These are phyloP conservation scores for Bacillus rossius DNA, from an alignment of 1,140 invertebrate species.

Conservation along the genomic window DNA sequence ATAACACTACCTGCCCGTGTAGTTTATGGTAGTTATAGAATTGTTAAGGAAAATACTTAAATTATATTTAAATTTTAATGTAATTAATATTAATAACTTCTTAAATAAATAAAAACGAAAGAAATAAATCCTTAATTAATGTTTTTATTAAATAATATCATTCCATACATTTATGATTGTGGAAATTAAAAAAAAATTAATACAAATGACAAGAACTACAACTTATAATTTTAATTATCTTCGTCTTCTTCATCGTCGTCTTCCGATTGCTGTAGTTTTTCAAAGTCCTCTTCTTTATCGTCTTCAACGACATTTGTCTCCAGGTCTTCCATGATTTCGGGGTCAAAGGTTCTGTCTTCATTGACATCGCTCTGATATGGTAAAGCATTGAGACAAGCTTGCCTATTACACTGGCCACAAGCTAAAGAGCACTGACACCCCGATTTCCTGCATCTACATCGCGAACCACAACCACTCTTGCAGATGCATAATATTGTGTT, in stretches of 20 bases:
- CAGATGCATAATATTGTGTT: constrained; percentile 14
- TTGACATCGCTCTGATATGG: background rate
- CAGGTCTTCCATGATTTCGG: constrained; percentile 11
- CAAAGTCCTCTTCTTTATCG: constrained; percentile 15
- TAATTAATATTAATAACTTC: too few relatives aligned
- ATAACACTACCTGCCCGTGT: too few relatives aligned
- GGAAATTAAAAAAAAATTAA: constrained; percentile 11
- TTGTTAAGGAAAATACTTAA: too few relatives aligned
- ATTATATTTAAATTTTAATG: too few relatives aligned
- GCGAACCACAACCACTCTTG: constrained; percentile 10
- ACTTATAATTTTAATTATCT: constrained; percentile 13
- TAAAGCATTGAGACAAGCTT: background rate
- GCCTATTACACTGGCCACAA: background rate
- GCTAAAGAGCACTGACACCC: background rate
- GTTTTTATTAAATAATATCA: constrained; percentile 1
- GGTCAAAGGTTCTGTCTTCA: constrained; percentile 10
- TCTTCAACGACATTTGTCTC: constrained; percentile 14
- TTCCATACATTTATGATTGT: constrained; percentile 7
- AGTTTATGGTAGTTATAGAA: too few relatives aligned
- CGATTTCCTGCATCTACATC: constrained; percentile 10
- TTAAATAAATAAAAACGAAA: too few relatives aligned
- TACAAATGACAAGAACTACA: constrained; percentile 11
- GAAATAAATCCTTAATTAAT: too few relatives aligned
- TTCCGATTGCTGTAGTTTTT: constrained; percentile 10
- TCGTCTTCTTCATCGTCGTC: constrained; percentile 13